Conservation (phyloP, 2,113 vertebrate species). For the Sphyrna mokarran region DNA sequence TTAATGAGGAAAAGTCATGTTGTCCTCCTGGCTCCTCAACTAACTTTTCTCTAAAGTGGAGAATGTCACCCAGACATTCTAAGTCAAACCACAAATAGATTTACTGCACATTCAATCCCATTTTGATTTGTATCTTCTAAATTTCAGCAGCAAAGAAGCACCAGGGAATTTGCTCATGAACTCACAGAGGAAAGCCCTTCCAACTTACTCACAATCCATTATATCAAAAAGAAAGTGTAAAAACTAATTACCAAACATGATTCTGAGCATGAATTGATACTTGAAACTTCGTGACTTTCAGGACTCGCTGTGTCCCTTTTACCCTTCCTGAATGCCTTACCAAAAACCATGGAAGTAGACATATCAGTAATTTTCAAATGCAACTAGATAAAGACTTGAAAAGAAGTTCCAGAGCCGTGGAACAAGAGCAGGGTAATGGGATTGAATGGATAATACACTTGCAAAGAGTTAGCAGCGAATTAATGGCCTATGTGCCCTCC, state of each 20-base stretch:
- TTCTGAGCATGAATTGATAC: no score
- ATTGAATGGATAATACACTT: background rate
- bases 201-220: background rate
- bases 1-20: background rate
- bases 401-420: no score
- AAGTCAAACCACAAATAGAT: background rate
- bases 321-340: background rate
- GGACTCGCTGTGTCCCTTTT: no score
- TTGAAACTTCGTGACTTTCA: no score
- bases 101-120: background rate
- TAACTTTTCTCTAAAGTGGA: background rate
- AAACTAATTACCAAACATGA: background rate
- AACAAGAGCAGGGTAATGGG: background rate
- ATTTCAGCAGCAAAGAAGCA: background rate
- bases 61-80: background rate
- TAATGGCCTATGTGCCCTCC: background rate
- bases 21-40: background rate
- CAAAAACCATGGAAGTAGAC: background rate
- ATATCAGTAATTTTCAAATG: no score
- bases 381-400: no score
- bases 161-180: background rate
- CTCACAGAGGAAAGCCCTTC: background rate
- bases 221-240: background rate
- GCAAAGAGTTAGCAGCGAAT: background rate
- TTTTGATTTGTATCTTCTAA: background rate